Conservation (phyloP, 2,888 invertebrate species). For the Resseliella maxima region DNA sequence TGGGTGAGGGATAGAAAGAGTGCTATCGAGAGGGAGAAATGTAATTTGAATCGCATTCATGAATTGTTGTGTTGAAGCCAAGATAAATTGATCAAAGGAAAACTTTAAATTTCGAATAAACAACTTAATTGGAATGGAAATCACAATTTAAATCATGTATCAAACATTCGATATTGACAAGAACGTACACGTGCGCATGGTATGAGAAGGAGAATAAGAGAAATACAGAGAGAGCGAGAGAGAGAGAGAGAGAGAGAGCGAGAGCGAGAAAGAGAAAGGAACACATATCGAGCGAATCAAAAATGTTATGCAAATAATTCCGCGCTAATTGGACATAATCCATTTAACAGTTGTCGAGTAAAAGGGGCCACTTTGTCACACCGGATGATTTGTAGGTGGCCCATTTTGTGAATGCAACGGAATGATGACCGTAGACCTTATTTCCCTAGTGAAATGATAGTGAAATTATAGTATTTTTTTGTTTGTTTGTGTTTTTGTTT, state of each 20-base stretch:
- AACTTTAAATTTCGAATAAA: not conserved
- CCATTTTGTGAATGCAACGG: not conserved
- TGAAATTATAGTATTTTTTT: not conserved
- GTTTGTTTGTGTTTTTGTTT: too few relatives aligned
- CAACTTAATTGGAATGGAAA: slow-evolving; percentile 34
- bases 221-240: too few relatives aligned
- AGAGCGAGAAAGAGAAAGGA: not conserved
- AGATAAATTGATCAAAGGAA: slow-evolving; percentile 9
- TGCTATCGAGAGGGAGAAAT: too few relatives aligned
- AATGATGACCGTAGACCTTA: not conserved
- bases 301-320: slow-evolving; percentile 6
- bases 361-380: not conserved
- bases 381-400: slow-evolving; percentile 8
- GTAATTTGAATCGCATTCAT: not conserved
- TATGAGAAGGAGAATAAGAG: too few relatives aligned
- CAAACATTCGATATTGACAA: too few relatives aligned
- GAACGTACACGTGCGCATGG: too few relatives aligned
- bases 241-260: too few relatives aligned
- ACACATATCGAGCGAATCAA: not conserved
- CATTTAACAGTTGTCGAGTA: not conserved
- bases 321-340: slow-evolving; percentile 3
- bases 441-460: slow-evolving; percentile 3
- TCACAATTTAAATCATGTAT: not conserved
- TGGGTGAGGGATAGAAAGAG: too few relatives aligned
- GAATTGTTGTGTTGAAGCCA: not conserved